A percentile compares a stretch with the other conserved stretches of the same genome.
These are phyloP conservation scores for Cebidichthys violaceus DNA, from an alignment of 2,113 vertebrate species.

Conservation along the genomic window DNA sequence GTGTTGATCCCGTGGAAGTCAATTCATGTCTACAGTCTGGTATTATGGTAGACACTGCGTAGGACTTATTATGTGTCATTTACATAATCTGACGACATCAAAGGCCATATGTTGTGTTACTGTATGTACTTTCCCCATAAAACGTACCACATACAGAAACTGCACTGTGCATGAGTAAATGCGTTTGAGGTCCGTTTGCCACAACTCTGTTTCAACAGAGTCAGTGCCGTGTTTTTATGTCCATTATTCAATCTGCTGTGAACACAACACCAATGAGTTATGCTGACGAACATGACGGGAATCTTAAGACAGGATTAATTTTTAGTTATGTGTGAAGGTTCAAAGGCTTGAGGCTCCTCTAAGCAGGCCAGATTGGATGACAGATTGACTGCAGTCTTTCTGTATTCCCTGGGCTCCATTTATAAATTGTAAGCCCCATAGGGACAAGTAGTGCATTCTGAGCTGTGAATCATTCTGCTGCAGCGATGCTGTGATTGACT, in stretches of 20 bases:
- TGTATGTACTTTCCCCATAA: neutral
- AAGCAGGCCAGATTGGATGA: constrained; percentile 64
- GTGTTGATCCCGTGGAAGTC: constrained; percentile 22
- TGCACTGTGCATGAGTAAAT: neutral
- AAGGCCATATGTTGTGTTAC: constrained; percentile 37
- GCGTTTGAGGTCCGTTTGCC: neutral
- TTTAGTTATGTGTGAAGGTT: constrained; percentile 46
- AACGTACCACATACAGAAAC: neutral
- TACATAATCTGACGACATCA: constrained; percentile 46
- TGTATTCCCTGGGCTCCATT: constrained; percentile 48
- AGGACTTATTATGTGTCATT: constrained; percentile 30
- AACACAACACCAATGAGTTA: neutral
- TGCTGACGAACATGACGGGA: constrained; percentile 26
- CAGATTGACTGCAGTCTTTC: constrained; percentile 63
- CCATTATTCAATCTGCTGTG: constrained; percentile 10
- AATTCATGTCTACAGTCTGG: neutral
- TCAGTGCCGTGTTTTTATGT: neutral
- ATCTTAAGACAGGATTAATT: constrained; percentile 51
- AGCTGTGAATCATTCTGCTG: constrained; percentile 37
- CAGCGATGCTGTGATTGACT: constrained; percentile 32
- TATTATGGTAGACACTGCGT: constrained; percentile 5
- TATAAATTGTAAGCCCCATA: constrained; percentile 45
- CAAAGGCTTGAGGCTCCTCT: constrained; percentile 42
- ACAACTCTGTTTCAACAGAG: neutral
- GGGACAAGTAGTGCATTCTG: constrained; percentile 30